A percentile compares a stretch with the other conserved stretches of the same genome.
These are phyloP conservation scores for Diplosoma virens DNA, from an alignment of 23 tunicate genomes.

Conservation along the genomic window DNA sequence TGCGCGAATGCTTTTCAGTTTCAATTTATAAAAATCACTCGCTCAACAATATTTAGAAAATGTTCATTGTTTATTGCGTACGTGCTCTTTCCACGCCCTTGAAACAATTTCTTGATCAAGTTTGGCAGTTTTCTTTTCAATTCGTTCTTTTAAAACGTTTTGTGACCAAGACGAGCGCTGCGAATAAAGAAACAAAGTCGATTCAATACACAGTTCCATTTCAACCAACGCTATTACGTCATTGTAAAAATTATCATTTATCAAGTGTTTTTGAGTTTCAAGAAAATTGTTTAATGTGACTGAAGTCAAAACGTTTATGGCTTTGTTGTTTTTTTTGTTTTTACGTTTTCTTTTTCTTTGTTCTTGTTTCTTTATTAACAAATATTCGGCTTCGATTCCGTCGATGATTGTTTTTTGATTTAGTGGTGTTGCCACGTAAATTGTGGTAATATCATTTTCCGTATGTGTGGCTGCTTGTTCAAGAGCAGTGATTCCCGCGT, in stretches of 20 bases:
- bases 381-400: not conserved
- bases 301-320: not conserved
- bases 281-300: slow-evolving; percentile 1
- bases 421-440: slow-evolving; percentile 2
- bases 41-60: too few relatives aligned
- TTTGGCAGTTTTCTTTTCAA: not conserved
- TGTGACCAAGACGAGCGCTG: slow-evolving; percentile 1
- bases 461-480: not conserved
- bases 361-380: too few relatives aligned
- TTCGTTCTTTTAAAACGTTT: slow-evolving; percentile 12
- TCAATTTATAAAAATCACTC: too few relatives aligned
- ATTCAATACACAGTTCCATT: slow-evolving; percentile 7
- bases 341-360: too few relatives aligned
- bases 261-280: not conserved
- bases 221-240: slow-evolving; percentile 5
- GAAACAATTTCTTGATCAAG: not conserved
- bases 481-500: not conserved
- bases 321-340: not conserved
- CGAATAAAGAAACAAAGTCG: slow-evolving; percentile 7
- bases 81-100: not conserved
- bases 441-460: not conserved
- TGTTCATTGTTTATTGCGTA: too few relatives aligned
- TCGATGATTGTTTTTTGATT: not conserved
- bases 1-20: too few relatives aligned
- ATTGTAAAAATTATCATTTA: not conserved